A percentile compares a stretch with the other conserved stretches of the same genome.
phyloP scores from a whole-genome alignment of 2,888 invertebrate species.

The Phlogophora meticulosa region DNA sequence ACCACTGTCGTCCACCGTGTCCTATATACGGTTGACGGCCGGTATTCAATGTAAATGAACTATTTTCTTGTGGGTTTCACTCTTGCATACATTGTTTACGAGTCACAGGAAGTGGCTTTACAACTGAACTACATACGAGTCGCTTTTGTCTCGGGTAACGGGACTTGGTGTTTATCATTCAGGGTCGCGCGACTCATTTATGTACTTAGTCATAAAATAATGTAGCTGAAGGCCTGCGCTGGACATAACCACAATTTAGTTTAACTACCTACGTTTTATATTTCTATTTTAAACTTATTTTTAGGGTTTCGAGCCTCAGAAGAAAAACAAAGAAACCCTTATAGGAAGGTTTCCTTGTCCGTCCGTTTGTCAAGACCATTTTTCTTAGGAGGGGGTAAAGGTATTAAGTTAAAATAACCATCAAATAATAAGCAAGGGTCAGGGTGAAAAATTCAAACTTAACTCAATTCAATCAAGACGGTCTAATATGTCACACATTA shows the following conservation, averaged over 20 bases:
- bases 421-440: no score
- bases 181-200: conserved; percentile 75
- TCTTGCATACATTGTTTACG: conserved; percentile 74
- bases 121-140: conserved; percentile 74
- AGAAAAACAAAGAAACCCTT: no score
- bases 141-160: conserved; percentile 79
- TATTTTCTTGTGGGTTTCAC: conserved; percentile 73
- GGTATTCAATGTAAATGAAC: conserved; percentile 82
- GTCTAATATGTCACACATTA: no score
- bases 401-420: no score
- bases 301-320: no score
- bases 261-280: conserved; percentile 2
- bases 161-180: conserved; percentile 76
- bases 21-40: conserved; percentile 60
- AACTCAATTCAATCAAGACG: no score
- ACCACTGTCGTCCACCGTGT: conserved; percentile 53
- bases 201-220: conserved; percentile 65
- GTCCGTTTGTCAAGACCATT: no score
- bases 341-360: no score
- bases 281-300: conserved; percentile 10
- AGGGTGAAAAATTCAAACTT: no score
- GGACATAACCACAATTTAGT: conserved; percentile 21
- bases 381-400: no score
- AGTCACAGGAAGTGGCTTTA: conserved; percentile 80
- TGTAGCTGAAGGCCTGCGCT: conserved; percentile 35